Percentiles rank a stretch among this genome's conserved stretches.
These are phyloP conservation scores for Caretta caretta DNA, from an alignment of 2,113 vertebrate genomes.

Conservation along the genomic window DNA sequence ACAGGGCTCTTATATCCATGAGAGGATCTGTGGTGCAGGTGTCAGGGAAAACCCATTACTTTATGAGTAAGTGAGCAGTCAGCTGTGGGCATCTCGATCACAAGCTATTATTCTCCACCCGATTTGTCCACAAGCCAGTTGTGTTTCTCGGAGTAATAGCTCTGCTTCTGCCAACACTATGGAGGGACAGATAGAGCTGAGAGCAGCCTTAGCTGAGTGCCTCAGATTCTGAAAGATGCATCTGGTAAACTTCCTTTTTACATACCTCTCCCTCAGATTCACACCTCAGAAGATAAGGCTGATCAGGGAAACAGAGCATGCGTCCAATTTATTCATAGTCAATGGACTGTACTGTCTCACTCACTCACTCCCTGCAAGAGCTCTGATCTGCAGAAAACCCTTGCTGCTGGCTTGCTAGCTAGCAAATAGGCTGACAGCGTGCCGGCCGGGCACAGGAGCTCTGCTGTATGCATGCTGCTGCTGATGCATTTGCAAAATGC, in stretches of 20 bases:
- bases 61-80: not conserved
- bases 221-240: not conserved
- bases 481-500: not conserved
- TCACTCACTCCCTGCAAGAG: not conserved
- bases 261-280: not conserved
- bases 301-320: not conserved
- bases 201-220: not conserved
- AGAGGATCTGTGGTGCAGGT: not conserved
- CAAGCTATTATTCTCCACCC: not conserved
- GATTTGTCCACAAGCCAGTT: not conserved
- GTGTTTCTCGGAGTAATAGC: not conserved
- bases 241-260: not conserved
- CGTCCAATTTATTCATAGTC: not conserved
- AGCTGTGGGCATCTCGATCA: not conserved
- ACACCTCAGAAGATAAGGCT: not conserved
- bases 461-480: not conserved
- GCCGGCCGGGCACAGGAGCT: not conserved
- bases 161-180: rapidly evolving
- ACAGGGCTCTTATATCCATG: not conserved
- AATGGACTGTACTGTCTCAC: not conserved
- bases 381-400: not conserved
- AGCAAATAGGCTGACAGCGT: not conserved
- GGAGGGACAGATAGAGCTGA: not conserved
- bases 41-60: not conserved
- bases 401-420: not conserved